Evolutionary conservation across 2,797 vertebrate genomes (phyloP).

Genomic region (Epinephelus coioides): DNA sequence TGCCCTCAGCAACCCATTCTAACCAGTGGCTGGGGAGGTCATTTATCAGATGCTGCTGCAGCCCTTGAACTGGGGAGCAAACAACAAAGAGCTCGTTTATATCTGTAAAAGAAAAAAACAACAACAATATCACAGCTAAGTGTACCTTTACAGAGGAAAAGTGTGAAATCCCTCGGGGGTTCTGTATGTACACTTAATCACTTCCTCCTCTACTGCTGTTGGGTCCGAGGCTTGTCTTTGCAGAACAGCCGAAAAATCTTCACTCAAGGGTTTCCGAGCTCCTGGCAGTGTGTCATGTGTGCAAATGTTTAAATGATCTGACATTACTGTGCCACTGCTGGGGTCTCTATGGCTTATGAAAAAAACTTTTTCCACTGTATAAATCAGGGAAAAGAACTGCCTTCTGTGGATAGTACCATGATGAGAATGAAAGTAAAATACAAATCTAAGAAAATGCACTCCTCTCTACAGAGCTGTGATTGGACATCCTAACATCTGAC

Average conservation of each 20-base stretch:
- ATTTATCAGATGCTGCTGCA: constrained; percentile 34
- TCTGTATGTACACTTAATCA: constrained; percentile 10
- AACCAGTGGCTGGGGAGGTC: constrained; percentile 24
- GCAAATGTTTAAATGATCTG: neutral
- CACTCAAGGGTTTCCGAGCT: neutral
- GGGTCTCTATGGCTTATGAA: neutral
- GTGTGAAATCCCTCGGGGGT: neutral
- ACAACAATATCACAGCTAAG: constrained; percentile 11
- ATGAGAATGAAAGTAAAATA: too few relatives aligned
- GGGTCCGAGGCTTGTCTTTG: constrained; percentile 16
- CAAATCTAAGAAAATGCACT: neutral
- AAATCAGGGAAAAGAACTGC: too few relatives aligned
- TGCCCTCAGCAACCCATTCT: constrained; percentile 14
- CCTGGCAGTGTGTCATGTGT: neutral
- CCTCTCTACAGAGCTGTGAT: neutral
- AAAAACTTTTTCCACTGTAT: too few relatives aligned
- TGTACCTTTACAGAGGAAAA: constrained; percentile 1
- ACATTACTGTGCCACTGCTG: neutral
- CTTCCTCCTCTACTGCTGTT: constrained; percentile 3
- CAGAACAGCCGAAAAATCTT: neutral
- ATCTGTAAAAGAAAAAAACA: constrained; percentile 23
- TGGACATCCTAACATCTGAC: neutral
- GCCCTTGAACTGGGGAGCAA: neutral
- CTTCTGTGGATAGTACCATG: too few relatives aligned
- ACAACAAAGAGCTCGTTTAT: constrained; percentile 22